Base-by-base conservation (phyloP, 2,113 vertebrate species). In the Spizaetus ornatus region DNA sequence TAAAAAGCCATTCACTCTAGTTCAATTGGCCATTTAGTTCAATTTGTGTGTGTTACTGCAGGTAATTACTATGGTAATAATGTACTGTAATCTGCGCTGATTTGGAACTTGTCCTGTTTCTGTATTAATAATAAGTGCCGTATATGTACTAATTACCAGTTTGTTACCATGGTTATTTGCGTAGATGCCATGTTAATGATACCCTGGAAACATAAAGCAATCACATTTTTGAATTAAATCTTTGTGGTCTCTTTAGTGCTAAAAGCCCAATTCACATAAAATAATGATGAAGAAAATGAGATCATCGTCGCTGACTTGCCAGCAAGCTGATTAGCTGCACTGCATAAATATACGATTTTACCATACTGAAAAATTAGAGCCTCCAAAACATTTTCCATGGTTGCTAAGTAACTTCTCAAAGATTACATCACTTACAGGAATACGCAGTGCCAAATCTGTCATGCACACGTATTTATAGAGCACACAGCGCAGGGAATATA, bases 11-110 rank as follows among this genome's bases (percentile, higher is more conserved):
- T 97, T 98, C 97, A 98, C 97, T 98, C 97, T 95, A 70, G 94
- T 96, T 97, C 97, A 98, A 97, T 98, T 97, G 98, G 97, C 97
- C 97, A 97, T 98, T 98, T 98, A 98, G 98, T 96, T 97, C 98
- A 97, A 98, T 98, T 97, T 97, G 97, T 95, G 97, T 95, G 97
- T 97, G 98, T 97, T 96, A 88, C 97, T 93, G 97, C 97, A 98
- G 97, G 98, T 98, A 98, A 98, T 98, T 98, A 98, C 97, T 96
- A 95, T 97, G 90, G 97, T 96, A 97, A 97, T 97, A 96, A 97
- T 94, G 92, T 62, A 91, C 95, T 81, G 93, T 95, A 90, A 96
- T 96, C 92, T 76, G 93, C 11, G 58, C 91, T 77, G 97, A 97
- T 86, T 96, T 97, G 96, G 97, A 96, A 96, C 97, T 90, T 90